phyloP scores from a whole-genome alignment of 2,797 vertebrate genomes.

The Siniperca undulata region DNA sequence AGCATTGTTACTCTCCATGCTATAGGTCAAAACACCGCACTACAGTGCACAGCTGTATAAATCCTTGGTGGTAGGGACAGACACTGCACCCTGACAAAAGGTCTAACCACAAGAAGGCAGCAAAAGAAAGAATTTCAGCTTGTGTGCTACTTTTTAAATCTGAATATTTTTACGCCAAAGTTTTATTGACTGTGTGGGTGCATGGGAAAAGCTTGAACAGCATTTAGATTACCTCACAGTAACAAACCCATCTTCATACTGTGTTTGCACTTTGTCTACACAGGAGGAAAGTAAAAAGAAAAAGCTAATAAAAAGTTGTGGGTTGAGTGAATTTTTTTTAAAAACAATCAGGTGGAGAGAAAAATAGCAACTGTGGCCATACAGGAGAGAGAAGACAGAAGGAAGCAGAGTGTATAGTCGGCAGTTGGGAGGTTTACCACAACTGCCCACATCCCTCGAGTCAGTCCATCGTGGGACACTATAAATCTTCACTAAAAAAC shows the following conservation, averaged over 20 bases:
- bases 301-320: background rate
- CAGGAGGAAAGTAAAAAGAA: background rate
- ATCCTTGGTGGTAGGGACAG: background rate
- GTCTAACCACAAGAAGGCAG: constrained; percentile 54
- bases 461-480: background rate
- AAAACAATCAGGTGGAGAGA: background rate
- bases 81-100: background rate
- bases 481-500: background rate
- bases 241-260: background rate
- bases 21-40: background rate
- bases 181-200: background rate
- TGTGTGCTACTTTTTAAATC: background rate
- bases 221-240: background rate
- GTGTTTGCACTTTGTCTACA: background rate
- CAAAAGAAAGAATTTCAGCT: constrained; percentile 12
- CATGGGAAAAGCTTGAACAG: background rate
- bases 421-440: background rate
- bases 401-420: background rate
- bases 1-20: background rate
- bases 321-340: background rate
- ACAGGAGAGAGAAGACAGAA: background rate
- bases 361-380: background rate
- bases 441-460: background rate
- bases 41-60: background rate
- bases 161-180: background rate